Evolutionary conservation across 2,113 vertebrate genomes (phyloP), one percentile per base, ranked within the genome.

Genomic region (Oenanthe oenanthe): DNA sequence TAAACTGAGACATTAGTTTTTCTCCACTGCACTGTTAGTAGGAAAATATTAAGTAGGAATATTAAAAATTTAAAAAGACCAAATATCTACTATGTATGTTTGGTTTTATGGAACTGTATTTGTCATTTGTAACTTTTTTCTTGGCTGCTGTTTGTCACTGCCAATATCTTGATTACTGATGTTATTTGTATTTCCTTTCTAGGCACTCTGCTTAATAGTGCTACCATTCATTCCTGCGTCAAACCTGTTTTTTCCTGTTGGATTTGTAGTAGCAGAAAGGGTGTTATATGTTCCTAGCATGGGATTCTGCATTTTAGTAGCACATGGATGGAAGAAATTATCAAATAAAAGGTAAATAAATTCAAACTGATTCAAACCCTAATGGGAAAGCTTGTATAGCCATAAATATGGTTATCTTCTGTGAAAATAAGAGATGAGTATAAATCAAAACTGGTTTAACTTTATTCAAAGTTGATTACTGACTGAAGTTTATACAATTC

Each of bases 161-260:
- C n/a, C 31, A 72, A 7, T 45, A 56, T 88, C 25, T 91, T 83
- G 20, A 40, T 95, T 78, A 58, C 26, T 54, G 34, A 85, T 77
- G n/a, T 65, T 4, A 17, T 72, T 80, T 95, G 20, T 19, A 16
- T 92, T 97, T 96, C 73, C 89, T 94, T 96, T 96, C 48, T 97
- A 99, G 99, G 99, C 99, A 34, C 98, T 99, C 87, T 99, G 99
- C 95, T 98, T 99, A 95, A 99, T 99, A 58, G 98, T 98, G 38
- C 97, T 99, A 20, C 99, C 99, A 31, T 99, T 99, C 85, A 98
- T 99, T 97, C 99, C 99, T 78, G 99, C 99, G 0, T 99, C 99
- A 82, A 99, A 99, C 91, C 98, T 99, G 67, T 99, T 99, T 98
- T 99, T 99, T 89, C 99, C 99, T 10, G 99, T 99, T 98, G 99